Conservation (phyloP, 2,797 vertebrate genomes). For the Eidolon dupreanum region DNA sequence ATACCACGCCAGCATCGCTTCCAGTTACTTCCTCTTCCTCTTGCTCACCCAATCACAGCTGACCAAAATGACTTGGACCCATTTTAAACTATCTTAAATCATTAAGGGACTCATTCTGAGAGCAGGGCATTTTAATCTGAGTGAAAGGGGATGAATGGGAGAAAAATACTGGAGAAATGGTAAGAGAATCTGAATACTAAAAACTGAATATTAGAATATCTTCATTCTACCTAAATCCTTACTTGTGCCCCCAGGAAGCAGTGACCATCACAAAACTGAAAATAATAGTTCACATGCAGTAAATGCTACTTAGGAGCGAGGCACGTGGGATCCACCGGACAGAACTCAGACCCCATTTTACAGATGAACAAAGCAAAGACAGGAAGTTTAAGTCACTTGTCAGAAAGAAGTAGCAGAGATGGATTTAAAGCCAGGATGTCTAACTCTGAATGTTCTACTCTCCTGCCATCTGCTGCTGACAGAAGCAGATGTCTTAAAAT, state of each 20-base stretch:
- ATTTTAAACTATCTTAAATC: background rate
- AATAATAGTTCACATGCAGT: rapidly evolving
- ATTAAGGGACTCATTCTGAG: background rate
- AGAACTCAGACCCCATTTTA: background rate
- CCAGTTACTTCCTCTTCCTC: background rate
- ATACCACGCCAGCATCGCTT: background rate
- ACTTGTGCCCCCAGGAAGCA: background rate
- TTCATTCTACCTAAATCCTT: background rate
- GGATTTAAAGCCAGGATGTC: background rate
- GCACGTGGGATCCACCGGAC: too few species aligned
- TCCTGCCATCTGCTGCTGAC: conserved; percentile 71
- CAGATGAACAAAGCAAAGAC: background rate
- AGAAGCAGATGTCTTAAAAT: conserved; percentile 83
- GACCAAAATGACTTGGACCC: background rate
- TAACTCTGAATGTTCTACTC: background rate
- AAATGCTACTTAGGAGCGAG: background rate
- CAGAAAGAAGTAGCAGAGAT: background rate
- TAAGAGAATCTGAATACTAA: background rate
- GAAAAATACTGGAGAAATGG: background rate
- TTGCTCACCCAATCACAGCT: background rate
- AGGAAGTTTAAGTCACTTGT: background rate
- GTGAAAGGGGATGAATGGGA: background rate
- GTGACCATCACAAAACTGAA: background rate
- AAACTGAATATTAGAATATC: background rate
- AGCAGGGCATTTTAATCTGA: background rate